Evolutionary conservation across 2,888 invertebrate genomes (phyloP), one percentile per base, ranked within the genome.

Genomic region (Chloromyia formosa): DNA sequence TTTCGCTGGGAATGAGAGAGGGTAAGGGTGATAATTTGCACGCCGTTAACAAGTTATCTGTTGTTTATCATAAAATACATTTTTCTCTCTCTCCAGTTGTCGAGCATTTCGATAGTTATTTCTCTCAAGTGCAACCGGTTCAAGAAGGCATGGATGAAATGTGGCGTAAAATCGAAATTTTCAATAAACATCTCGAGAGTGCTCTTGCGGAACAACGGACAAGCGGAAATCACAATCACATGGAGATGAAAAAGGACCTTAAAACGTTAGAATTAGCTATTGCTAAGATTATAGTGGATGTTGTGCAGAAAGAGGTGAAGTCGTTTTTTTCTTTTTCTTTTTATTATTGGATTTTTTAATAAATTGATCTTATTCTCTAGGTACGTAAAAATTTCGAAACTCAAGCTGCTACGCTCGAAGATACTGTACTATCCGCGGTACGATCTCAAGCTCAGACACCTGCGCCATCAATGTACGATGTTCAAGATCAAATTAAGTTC

Each of bases 1-100:
- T 97, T 86, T 90, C 92, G 71, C 89, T 89, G 78, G 98, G 98
- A 73, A 94, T 96, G 7, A 92, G 92, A 83, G 96, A 97, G 86
- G 96, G 96, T 96, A 86, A 80, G 14, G 81, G 79, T n/a, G 10
- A n/a, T n/a, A 9, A 14, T 10, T 64, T 64, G 5, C 12, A 16
- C 20, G 12, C 5, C 16, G 58, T 22, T 18, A 18, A 58, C 7
- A 3, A 5, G 58, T 16, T 12, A 58, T 20, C 0, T 18, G 18
- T 58, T n/a, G n/a, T n/a, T n/a, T n/a, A n/a, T n/a, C n/a, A n/a
- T n/a, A n/a, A n/a, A n/a, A n/a, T n/a, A n/a, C n/a, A n/a, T 58
- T 58, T 18, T 58, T 16, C 0, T 62, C 14, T 1, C 12, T 40
- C 2, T 42, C 12, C 18, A 88, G 88, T 88, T 81, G 83, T 88